Base-by-base conservation (phyloP, 2,888 invertebrate genomes). In the Melanostoma mellinum region DNA sequence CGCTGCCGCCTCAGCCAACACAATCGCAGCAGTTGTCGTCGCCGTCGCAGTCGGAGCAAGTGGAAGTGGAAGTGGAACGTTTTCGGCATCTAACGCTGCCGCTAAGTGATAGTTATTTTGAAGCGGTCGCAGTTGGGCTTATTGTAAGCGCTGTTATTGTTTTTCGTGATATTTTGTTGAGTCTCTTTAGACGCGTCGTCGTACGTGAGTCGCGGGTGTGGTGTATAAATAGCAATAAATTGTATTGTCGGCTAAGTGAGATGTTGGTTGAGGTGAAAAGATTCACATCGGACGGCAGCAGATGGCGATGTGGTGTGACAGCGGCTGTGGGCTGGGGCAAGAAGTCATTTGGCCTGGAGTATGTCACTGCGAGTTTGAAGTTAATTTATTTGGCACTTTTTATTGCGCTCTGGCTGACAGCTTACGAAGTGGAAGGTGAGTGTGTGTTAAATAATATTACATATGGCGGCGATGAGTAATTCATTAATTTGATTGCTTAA, bases 401-500 rank as follows among this genome's bases (percentile, higher is more conserved):
- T 88, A 89, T 90, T 87, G 88, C 88, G 82, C 86, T 90, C 86
- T 87, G 88, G 86, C 86, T 89, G 86, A 87, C 88, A 85, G 87
- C 87, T 76, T 88, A 88, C 74, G 87, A 86, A 78, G 88, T 88
- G 78, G 87, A 89, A 88, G 90, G 90, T 90, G 87, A 89, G 90
- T 87, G 63, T 58, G 60, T n/a, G 40, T 6, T 32, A 4, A 5
- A 8, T 32, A 32, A 38, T 8, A 10, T 40, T 20, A 20, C 20
- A 20, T 20, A 20, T 20, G 55, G 20, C 20, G 20, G 20, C 69
- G 78, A 42, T 78, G 82, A 78, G 63, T 74, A 69, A 84, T 78
- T 72, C 53, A 71, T 79, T 74, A 48, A 67, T 79, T 74, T 78
- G 56, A 79, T 75, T 84, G 55, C n/a, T 60, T 61, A 9, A 65